phyloP scores from a whole-genome alignment of 2,797 vertebrate genomes.

The Diglossa cyanea region DNA sequence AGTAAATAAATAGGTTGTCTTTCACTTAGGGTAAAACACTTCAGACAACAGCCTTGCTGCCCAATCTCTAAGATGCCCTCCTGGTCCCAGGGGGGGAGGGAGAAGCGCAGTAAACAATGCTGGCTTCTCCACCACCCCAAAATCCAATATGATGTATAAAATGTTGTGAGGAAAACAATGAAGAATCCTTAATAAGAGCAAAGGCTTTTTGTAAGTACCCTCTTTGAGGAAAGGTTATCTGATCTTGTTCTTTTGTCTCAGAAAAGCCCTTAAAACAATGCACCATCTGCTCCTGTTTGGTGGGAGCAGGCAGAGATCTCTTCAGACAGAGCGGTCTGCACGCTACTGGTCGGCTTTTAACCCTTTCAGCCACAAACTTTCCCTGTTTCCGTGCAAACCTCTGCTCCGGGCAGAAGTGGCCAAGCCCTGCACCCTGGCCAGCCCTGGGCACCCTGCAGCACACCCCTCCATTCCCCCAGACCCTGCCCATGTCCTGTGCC shows the following conservation, averaged over 20 bases:
- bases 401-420: neutral
- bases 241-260: slow-evolving; percentile 61
- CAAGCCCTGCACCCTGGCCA: neutral
- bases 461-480: neutral
- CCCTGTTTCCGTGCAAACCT: neutral
- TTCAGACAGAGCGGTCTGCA: neutral
- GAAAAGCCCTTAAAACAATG: slow-evolving; percentile 69
- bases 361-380: slow-evolving; percentile 21
- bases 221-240: slow-evolving; percentile 65
- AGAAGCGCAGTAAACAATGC: slow-evolving; percentile 37
- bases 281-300: slow-evolving; percentile 65
- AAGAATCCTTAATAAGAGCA: slow-evolving; percentile 59
- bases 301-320: slow-evolving; percentile 34
- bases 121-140: slow-evolving; percentile 36
- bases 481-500: neutral
- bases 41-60: neutral
- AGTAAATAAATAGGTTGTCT: neutral
- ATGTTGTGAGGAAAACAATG: slow-evolving; percentile 54
- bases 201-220: slow-evolving; percentile 53
- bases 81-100: neutral
- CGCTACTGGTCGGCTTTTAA: slow-evolving; percentile 20
- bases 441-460: neutral
- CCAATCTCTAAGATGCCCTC: neutral
- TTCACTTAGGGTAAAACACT: neutral
- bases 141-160: slow-evolving; percentile 44